Evolutionary conservation across 23 tunicate species (phyloP), one percentile per base, ranked within the genome.

Genomic region (Halocynthia roretzi): DNA sequence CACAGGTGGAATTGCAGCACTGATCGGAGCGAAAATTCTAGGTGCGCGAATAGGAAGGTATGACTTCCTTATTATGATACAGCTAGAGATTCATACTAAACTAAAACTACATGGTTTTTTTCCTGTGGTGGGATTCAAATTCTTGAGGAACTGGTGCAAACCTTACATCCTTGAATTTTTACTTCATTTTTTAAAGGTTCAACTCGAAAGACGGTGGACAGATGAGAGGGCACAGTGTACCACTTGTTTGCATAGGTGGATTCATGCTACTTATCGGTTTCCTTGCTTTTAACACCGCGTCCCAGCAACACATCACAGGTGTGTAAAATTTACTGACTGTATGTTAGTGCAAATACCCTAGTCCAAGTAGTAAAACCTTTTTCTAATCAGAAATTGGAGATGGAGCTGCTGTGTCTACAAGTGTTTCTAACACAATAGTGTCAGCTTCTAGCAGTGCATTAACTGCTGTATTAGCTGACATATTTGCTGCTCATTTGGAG

Each of bases 251-350:
- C n/a, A 54, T 93, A 68, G 98, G 98, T 6, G 98, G 83, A 8
- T 93, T 93, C 62, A 86, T 86, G 22, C 76, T 93, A 57, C 78
- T 86, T 53, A 79, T 81, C 6, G 93, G 98, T 8, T 93, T 93
- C 68, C 72, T 93, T 68, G 98, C 98, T 10, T 93, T 93, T 68
- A 93, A 93, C 70, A 93, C 93, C 22, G 98, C 93, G 5, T 93
- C 98, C 15, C 93, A 86, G 51, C 82, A 80, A 40, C 53, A 85
- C 0, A 93, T 93, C 50, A 69, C 87, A 9, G 60, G 78, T 74
- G 56, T 50, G 54, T 5, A 31, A 31, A 31, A 31, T 31, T 31
- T 31, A 31, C 4, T 31, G 44, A 31, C 44, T 31, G 44, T 31
- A 31, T 31, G 44, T 1, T 4, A 31, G 44, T 31, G 44, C 44